Conservation (phyloP, 2,888 invertebrate genomes). For the Machimus rusticus region DNA sequence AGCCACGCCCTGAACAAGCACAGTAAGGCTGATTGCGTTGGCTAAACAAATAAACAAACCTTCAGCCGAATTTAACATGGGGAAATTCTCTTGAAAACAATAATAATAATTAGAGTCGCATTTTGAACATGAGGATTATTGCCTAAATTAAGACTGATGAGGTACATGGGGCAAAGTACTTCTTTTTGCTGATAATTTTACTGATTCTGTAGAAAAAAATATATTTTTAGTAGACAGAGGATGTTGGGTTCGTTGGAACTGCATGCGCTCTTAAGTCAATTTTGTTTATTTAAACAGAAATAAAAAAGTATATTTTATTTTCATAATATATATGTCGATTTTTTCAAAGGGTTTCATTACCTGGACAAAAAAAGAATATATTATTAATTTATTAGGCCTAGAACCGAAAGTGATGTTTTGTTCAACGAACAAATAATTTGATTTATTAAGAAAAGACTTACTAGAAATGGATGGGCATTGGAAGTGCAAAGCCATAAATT, state of each 20-base stretch:
- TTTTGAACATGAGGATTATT: neutral
- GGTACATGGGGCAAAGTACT: neutral
- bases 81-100: neutral
- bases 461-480: no score
- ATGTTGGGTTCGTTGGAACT: neutral
- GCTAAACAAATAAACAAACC: neutral
- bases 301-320: neutral
- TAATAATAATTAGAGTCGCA: neutral
- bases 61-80: neutral
- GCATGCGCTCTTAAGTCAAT: neutral
- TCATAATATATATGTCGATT: neutral
- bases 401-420: no score
- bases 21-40: neutral
- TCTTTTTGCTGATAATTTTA: neutral
- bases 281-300: neutral
- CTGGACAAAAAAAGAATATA: no score
- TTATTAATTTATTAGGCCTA: no score
- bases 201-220: neutral
- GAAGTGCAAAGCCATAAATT: no score
- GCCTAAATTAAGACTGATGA: neutral
- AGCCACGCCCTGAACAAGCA: neutral
- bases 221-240: neutral
- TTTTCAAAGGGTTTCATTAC: neutral
- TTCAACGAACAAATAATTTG: no score
- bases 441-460: no score